These are phyloP conservation scores for Cynoglossus semilaevis DNA, from an alignment of 2,113 vertebrate species.

Conservation along the genomic window DNA sequence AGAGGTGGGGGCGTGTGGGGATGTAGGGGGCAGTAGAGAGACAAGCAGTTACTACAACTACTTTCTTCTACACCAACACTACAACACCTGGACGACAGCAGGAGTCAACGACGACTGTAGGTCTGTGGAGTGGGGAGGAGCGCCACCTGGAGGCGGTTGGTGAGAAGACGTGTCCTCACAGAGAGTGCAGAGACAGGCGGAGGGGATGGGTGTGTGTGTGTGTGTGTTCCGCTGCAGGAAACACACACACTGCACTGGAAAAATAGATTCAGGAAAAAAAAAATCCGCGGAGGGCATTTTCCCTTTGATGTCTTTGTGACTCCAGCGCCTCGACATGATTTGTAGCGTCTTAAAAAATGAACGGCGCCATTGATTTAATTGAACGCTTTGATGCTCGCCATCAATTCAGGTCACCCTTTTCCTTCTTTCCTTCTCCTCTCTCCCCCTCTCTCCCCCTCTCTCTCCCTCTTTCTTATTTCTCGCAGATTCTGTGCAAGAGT, in stretches of 20 bases:
- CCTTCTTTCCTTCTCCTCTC: neutral
- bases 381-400: conserved; percentile 59
- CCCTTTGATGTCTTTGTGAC: conserved; percentile 44
- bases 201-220: neutral
- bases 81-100: too few species aligned
- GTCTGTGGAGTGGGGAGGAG: too few species aligned
- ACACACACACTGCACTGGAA: conserved; percentile 14
- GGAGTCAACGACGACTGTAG: too few species aligned
- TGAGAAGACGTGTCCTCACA: conserved; percentile 18
- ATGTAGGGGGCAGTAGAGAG: too few species aligned
- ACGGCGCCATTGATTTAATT: conserved; percentile 57
- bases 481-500: conserved; percentile 97
- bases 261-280: conserved; percentile 19
- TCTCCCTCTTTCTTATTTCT: conserved; percentile 55
- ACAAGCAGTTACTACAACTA: too few species aligned
- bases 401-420: conserved; percentile 39
- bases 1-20: too few species aligned
- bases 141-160: neutral
- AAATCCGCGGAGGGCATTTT: conserved; percentile 18
- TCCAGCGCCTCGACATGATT: conserved; percentile 29
- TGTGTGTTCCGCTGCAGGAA: conserved; percentile 29
- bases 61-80: too few species aligned
- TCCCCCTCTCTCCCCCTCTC: conserved; percentile 42
- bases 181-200: conserved; percentile 2
- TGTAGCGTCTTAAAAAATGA: conserved; percentile 45